These are phyloP conservation scores for Pyrochroa serraticornis DNA, from an alignment of 2,888 invertebrate species.

Conservation along the genomic window DNA sequence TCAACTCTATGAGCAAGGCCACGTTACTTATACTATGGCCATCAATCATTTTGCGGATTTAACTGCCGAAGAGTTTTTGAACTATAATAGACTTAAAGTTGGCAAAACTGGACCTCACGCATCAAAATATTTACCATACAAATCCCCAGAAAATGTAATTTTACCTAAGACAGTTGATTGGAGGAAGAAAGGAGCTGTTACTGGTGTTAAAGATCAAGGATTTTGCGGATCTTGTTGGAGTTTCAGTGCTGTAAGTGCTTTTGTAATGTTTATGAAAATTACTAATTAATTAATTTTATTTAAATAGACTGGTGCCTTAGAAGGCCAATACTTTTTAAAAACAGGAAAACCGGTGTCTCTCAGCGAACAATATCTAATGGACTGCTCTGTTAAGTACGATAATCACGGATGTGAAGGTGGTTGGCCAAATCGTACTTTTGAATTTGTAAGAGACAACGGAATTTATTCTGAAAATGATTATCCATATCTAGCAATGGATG, in stretches of 20 bases:
- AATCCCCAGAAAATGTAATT: too few relatives aligned
- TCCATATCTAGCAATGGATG: slow-evolving; percentile 30
- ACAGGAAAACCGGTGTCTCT: slow-evolving; percentile 1
- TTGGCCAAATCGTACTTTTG: slow-evolving; percentile 24
- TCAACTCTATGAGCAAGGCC: slow-evolving; percentile 59
- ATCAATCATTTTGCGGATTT: slow-evolving; percentile 82
- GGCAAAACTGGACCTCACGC: too few relatives aligned
- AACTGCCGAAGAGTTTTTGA: slow-evolving; percentile 80
- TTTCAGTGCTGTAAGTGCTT: too few relatives aligned
- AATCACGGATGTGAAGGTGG: slow-evolving; percentile 24
- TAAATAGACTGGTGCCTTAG: slow-evolving; percentile 10
- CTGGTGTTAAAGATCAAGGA: too few relatives aligned
- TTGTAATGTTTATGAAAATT: too few relatives aligned
- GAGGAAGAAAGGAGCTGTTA: too few relatives aligned
- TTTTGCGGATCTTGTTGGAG: too few relatives aligned
- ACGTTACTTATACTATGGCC: slow-evolving; percentile 66
- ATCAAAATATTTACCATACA: too few relatives aligned
- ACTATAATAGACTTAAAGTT: too few relatives aligned
- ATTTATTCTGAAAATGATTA: slow-evolving; percentile 35
- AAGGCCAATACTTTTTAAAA: slow-evolving; percentile 7
- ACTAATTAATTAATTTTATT: too few relatives aligned
- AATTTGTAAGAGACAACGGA: slow-evolving; percentile 33
- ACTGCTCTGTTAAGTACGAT: slow-evolving; percentile 9
- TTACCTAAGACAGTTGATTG: too few relatives aligned
- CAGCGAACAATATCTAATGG: slow-evolving; percentile 14